Base-by-base conservation (phyloP, 2,113 vertebrate species). In the Spheniscus mendiculus region DNA sequence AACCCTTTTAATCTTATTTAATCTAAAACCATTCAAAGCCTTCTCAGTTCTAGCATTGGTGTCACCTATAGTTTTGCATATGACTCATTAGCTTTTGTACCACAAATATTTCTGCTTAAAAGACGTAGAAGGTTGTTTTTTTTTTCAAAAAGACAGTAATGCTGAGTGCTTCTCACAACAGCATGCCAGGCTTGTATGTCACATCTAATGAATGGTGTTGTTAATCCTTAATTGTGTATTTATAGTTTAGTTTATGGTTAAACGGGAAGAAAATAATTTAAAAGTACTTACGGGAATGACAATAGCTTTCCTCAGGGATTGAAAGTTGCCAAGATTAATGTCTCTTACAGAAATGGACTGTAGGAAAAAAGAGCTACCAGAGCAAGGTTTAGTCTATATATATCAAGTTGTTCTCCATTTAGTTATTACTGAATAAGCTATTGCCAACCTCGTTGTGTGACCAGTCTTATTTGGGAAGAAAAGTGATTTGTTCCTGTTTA, bases 191-290 rank as follows among this genome's bases (percentile, higher is more conserved):
- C 29, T 79, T 93, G 34, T 69, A 15, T 61, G 56, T 53, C 76
- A 82, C 3, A 1, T 66, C 29, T 93, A 70, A 86, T 85, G 73
- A 93, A 93, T 58, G 10, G 17, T 83, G 36, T 3, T 95, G 44
- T 89, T 94, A 83, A 79, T 89, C 49, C 26, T 80, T 90, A 93
- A 87, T 69, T 87, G 56, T 67, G 25, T 94, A 95, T 95, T 93
- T 95, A 89, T 96, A 85, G 86, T 77, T 92, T 89, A 71, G 61
- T 89, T 97, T 94, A 69, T 65, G 49, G 81, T 70, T 89, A 95
- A 93, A 72, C 0, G 0, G 70, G 45, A 94, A 73, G 76, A 91
- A 92, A 92, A 79, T 80, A 90, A 80, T 93, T 84, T 89, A 50
- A 29, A 90, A 84, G 45, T 66, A 80, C 40, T 97, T 90, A 69